A percentile compares a stretch with the other conserved stretches of the same genome.
Conservation (phyloP, 2,797 vertebrate species). For the Oreochromis mossambicus region DNA sequence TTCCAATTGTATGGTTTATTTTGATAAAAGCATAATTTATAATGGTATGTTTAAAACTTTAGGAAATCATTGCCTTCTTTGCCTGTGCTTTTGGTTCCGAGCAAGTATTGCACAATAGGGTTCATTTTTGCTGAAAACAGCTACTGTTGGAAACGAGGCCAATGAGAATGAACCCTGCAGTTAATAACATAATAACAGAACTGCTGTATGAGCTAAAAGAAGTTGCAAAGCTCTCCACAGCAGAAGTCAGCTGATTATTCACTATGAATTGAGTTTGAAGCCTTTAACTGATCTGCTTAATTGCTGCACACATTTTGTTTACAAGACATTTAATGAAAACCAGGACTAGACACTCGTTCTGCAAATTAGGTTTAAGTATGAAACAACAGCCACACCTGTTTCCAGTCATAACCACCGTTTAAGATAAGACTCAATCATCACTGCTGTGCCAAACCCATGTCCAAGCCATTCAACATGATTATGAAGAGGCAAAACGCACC, state of each 20-base stretch:
- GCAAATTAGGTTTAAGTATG: neutral
- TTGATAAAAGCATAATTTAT: neutral
- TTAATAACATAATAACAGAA: neutral
- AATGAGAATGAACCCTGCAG: neutral
- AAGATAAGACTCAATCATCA: neutral
- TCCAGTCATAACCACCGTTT: neutral
- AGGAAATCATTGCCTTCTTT: neutral
- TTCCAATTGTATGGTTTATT: neutral
- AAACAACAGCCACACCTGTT: neutral
- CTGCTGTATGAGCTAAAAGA: neutral
- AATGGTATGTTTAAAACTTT: neutral
- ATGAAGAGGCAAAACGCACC: neutral
- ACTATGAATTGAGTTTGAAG: neutral
- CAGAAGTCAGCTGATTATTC: neutral
- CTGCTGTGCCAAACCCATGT: neutral
- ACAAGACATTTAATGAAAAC: neutral
- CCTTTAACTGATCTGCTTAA: neutral
- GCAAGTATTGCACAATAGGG: neutral
- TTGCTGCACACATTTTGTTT: neutral
- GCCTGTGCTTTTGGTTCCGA: neutral
- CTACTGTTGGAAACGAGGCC: neutral
- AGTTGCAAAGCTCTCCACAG: neutral
- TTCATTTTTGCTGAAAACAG: neutral
- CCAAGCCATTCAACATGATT: conserved; percentile 25
- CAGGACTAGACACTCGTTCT: neutral